A percentile compares a stretch with the other conserved stretches of the same genome.
phyloP scores from a whole-genome alignment of 2,113 vertebrate species.

The Chlorodrepanis virens region DNA sequence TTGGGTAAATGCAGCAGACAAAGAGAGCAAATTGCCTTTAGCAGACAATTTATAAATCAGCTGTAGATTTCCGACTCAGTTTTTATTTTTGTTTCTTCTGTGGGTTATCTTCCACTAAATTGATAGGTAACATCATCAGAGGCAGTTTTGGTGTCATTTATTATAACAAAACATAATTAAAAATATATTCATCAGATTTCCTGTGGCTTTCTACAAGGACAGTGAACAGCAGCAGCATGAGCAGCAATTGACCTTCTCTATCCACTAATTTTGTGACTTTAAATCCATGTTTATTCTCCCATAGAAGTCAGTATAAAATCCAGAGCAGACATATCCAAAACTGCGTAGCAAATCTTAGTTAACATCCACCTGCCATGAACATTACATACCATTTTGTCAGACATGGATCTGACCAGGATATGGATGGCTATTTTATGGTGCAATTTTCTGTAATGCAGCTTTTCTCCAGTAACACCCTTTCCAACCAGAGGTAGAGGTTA shows the following conservation, averaged over 20 bases:
- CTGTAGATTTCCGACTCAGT: constrained; percentile 23
- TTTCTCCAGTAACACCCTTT: background rate
- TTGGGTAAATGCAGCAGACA: constrained; percentile 44
- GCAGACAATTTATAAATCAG: constrained; percentile 62
- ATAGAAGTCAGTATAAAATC: background rate
- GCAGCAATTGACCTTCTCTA: background rate
- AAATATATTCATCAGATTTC: constrained; percentile 42
- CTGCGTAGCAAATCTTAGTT: constrained; percentile 37
- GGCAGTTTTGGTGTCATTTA: background rate
- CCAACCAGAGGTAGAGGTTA: background rate
- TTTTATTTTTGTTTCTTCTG: constrained; percentile 46
- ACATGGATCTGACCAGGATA: constrained; percentile 46
- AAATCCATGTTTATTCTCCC: background rate
- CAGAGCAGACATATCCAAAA: background rate
- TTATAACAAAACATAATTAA: constrained; percentile 34
- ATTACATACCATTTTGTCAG: constrained; percentile 48
- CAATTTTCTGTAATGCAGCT: constrained; percentile 43
- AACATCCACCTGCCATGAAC: constrained; percentile 47
- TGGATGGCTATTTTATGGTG: constrained; percentile 43
- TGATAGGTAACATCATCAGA: background rate
- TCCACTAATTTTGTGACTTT: background rate
- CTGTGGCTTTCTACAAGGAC: background rate
- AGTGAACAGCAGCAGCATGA: background rate
- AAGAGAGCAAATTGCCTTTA: constrained; percentile 62
- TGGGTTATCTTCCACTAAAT: constrained; percentile 8